phyloP scores from a whole-genome alignment of 2,888 invertebrate genomes.

The Mythimna impura region DNA sequence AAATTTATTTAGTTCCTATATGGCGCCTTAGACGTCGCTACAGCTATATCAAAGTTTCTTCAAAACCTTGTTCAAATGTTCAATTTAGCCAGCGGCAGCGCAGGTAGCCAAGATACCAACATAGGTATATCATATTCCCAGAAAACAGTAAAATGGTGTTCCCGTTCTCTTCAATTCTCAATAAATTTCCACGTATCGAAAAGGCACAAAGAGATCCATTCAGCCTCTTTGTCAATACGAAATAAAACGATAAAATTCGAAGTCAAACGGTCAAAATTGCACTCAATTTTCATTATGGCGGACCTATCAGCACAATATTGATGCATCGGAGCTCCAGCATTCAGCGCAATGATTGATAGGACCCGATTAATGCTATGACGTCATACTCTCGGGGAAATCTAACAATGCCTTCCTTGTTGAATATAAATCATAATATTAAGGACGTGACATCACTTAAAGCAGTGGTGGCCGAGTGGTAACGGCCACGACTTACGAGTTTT shows the following conservation, averaged over 20 bases:
- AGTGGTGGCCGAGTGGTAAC: too few species aligned
- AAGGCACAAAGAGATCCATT: background rate
- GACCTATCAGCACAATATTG: conserved; percentile 41
- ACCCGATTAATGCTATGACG: conserved; percentile 12
- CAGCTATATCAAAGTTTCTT: too few species aligned
- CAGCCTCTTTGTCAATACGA: background rate
- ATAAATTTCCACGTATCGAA: background rate
- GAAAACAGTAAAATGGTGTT: background rate
- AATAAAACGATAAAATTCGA: conserved; percentile 12
- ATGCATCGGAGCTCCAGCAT: conserved; percentile 44
- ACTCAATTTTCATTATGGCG: conserved; percentile 40
- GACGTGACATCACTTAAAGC: too few species aligned
- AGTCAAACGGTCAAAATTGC: conserved; percentile 20
- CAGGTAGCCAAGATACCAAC: background rate
- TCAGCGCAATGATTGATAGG: conserved; percentile 49
- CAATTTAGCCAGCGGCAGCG: background rate
- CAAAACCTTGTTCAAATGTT: too few species aligned
- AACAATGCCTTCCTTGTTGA: conserved; percentile 22
- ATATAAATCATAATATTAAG: conserved; percentile 9
- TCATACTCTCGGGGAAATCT: conserved; percentile 3
- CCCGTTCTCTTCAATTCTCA: background rate
- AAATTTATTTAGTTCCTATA: too few species aligned
- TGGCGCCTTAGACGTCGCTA: too few species aligned
- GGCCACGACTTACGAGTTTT: too few species aligned
- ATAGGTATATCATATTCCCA: background rate